Evolutionary conservation across 2,888 invertebrate genomes (phyloP).

Genomic region (Caenorhabditis parvicauda): DNA sequence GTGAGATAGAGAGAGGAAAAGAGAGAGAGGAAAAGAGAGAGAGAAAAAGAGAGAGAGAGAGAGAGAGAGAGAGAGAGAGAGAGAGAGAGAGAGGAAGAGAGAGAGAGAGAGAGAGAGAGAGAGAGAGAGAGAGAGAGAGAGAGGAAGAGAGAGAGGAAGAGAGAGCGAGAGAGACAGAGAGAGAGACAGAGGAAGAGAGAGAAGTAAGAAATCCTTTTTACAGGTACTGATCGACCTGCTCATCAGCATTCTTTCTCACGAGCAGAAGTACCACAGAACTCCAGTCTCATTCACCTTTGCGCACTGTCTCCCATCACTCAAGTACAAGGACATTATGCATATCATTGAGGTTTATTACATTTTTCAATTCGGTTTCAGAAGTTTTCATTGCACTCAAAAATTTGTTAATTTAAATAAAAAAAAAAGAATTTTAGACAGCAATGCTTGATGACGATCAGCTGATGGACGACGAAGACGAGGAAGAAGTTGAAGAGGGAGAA

Average conservation of each 20-base stretch:
- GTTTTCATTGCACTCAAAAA: background rate
- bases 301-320: conserved; percentile 23
- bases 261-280: conserved; percentile 32
- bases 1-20: no score
- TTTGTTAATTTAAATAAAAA: background rate
- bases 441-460: conserved; percentile 30
- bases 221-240: conserved; percentile 41
- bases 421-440: conserved; percentile 16
- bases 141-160: no score
- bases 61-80: no score
- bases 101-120: background rate
- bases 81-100: no score
- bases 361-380: background rate
- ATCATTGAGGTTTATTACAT: conserved; percentile 25
- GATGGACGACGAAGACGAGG: conserved; percentile 20
- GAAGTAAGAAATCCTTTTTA: conserved; percentile 16
- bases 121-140: background rate
- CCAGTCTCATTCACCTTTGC: conserved; percentile 29
- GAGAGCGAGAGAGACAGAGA: no score
- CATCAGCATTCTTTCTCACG: conserved; percentile 29
- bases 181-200: no score
- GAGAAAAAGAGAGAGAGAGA: no score
- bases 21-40: no score
- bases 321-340: conserved; percentile 25
- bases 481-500: conserved; percentile 30